Percentiles rank a stretch among this genome's conserved stretches.
Evolutionary conservation across 2,888 invertebrate species (phyloP).

Genomic region (Cryptocephalus moraei): DNA sequence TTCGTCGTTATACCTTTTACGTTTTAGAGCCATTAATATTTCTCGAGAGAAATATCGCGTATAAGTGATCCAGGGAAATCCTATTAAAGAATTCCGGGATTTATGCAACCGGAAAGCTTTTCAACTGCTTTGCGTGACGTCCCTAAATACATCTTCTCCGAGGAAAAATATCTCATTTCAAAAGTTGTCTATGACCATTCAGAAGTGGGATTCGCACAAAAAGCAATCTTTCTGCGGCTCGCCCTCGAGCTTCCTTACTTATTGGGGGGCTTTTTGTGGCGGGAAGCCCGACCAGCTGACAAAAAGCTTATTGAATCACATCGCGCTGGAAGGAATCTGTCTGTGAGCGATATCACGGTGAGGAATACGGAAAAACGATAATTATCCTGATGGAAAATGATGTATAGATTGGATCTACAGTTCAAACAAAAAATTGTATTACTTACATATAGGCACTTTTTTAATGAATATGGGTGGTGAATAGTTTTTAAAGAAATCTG

Average conservation of each 20-base stretch:
- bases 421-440: no score
- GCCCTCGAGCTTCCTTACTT: conserved; percentile 31
- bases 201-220: conserved; percentile 23
- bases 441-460: no score
- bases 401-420: no score
- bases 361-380: no score
- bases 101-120: conserved; percentile 18
- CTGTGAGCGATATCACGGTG: no score
- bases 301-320: conserved; percentile 33
- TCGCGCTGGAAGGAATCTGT: conserved; percentile 15
- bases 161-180: conserved; percentile 23
- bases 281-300: conserved; percentile 20
- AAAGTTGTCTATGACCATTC: conserved; percentile 28
- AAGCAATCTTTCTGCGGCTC: conserved; percentile 21
- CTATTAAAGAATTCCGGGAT: conserved; percentile 21
- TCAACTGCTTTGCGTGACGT: conserved; percentile 21
- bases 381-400: no score
- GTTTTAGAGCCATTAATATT: not conserved
- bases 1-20: not conserved
- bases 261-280: conserved; percentile 25
- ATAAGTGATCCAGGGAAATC: conserved; percentile 16
- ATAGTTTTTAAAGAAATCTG: no score
- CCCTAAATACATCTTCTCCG: conserved; percentile 17
- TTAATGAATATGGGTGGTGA: no score
- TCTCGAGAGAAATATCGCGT: not conserved